Evolutionary conservation across 1,140 invertebrate genomes (phyloP), one percentile per base, ranked within the genome.

Genomic region (Mylabris phalerata): DNA sequence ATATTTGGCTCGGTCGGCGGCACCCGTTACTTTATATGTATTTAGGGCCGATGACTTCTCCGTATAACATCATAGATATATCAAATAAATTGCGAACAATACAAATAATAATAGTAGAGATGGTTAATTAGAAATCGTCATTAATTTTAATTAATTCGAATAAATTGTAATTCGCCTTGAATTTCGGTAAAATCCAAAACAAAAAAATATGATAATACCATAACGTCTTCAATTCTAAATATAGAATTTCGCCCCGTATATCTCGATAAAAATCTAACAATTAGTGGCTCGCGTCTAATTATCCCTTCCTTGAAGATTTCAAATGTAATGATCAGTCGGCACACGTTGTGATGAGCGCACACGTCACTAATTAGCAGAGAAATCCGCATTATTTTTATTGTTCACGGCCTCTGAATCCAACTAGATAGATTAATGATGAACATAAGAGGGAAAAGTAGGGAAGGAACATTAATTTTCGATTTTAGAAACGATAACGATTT

Each of bases 311-410:
- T 7, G 5, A 10, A 26, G 48, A 50, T 47, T 50, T 32, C 39
- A 26, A 46, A 62, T 48, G 45, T 58, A 61, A 65, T 55, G 59
- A 65, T 61, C 45, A 47, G 26, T 47, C 56, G 45, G 64, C 59
- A 64, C 64, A 62, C 57, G 57, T 62, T 56, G 57, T 50, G 63
- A 60, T 58, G 51, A 63, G 50, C 62, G 55, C 59, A 59, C 62
- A 64, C 57, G 59, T 66, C 60, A 62, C 64, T 66, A 66, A 66
- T 66, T 66, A 66, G 54, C 61, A 46, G 62, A 66, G 64, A 66
- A 65, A 65, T 65, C 64, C 57, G 55, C 61, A 59, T 66, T 66
- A 66, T 66, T 66, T 64, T 64, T 61, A 64, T 49, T 61, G 61
- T 65, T 65, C 64, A 65, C 61, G 64, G 58, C 57, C 60, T 55